phyloP scores from a whole-genome alignment of 2,888 invertebrate species.

The Spilosoma lubricipeda region DNA sequence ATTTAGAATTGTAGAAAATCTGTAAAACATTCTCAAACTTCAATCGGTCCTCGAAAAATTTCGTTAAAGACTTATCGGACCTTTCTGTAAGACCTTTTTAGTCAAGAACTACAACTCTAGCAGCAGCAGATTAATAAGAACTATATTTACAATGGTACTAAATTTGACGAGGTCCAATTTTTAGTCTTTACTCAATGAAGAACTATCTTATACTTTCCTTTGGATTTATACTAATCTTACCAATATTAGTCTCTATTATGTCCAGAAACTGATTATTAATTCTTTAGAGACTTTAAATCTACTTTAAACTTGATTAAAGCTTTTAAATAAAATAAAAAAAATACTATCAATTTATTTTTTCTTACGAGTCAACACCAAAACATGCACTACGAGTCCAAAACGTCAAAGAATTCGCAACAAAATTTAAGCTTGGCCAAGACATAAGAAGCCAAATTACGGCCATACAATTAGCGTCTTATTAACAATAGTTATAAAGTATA shows the following conservation, averaged over 20 bases:
- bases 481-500: slow-evolving; percentile 60
- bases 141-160: neutral
- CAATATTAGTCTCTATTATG: neutral
- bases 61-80: neutral
- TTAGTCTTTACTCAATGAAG: neutral
- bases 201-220: neutral
- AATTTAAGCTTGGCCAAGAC: slow-evolving; percentile 83
- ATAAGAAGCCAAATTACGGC: slow-evolving; percentile 79
- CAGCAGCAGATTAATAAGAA: neutral
- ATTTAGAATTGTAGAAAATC: neutral
- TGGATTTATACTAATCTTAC: neutral
- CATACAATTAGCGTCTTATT: slow-evolving; percentile 72
- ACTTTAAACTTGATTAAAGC: neutral
- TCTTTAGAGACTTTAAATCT: slow-evolving; percentile 7
- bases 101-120: neutral
- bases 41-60: neutral
- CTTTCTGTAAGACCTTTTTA: neutral
- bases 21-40: neutral
- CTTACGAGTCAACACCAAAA: slow-evolving; percentile 26
- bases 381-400: slow-evolving; percentile 77
- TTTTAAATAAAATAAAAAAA: slow-evolving; percentile 11
- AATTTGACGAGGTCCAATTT: neutral
- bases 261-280: neutral
- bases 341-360: slow-evolving; percentile 18
- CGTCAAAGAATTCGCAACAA: slow-evolving; percentile 68